Percentiles rank a stretch among this genome's conserved stretches.
Conservation (phyloP, 2,113 vertebrate genomes). For the Collichthys lucidus region DNA sequence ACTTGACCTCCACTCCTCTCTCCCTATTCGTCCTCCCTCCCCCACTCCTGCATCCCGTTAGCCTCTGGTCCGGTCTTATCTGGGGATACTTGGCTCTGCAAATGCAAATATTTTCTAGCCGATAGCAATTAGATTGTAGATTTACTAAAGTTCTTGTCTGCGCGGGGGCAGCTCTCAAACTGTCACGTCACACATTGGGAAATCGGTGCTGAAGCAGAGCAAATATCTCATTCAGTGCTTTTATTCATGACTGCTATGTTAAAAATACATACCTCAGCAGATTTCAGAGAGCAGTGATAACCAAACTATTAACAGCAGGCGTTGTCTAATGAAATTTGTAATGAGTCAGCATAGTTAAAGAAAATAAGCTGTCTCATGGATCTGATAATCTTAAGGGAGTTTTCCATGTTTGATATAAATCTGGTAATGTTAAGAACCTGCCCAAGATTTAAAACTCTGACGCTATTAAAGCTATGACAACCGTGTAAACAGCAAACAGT, state of each 20-base stretch:
- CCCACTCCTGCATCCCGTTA: slow-evolving; percentile 33
- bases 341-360: background rate
- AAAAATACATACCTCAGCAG: background rate
- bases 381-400: no score
- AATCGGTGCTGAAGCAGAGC: background rate
- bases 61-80: slow-evolving; percentile 34
- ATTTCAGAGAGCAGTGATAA: background rate
- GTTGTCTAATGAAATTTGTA: background rate
- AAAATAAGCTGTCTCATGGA: background rate
- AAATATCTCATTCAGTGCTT: background rate
- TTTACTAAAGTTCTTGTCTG: background rate
- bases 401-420: background rate
- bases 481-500: background rate
- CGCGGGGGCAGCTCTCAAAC: background rate
- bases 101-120: slow-evolving; percentile 57
- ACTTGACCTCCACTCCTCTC: slow-evolving; percentile 43
- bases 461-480: background rate
- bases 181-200: slow-evolving; percentile 1
- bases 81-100: slow-evolving; percentile 26
- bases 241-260: background rate
- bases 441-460: background rate
- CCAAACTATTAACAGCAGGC: background rate
- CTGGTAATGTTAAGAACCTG: background rate
- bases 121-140: slow-evolving; percentile 25
- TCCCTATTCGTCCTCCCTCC: slow-evolving; percentile 11